Evolutionary conservation across 2,888 invertebrate species (phyloP), one percentile per base, ranked within the genome.

Genomic region (Anaspis maculata): DNA sequence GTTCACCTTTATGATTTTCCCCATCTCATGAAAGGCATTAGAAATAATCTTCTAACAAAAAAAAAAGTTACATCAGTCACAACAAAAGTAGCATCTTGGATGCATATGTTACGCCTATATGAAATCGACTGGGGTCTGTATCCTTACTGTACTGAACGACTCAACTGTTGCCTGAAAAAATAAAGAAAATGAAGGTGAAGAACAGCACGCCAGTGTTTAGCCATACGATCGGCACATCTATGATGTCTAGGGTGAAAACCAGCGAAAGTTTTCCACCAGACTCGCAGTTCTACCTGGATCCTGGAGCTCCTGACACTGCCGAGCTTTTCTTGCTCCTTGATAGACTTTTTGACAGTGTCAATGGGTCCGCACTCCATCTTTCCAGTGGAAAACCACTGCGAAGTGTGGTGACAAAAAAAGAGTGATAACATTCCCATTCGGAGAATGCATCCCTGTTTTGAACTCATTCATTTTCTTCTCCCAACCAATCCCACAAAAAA

Each of bases 1-100:
- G 32, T 48, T 12, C 43, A 44, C 28, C 33, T 48, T 15, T 48
- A 28, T 40, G 47, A 48, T 38, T 23, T 26, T 22, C 44, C 43
- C 12, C 46, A 48, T 29, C 25, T 45, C 14, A 13, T 46, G 7
- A 48, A 49, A 35, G 28, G 40, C 6, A 25, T 50, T 5, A 4
- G 47, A 16, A 51, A 49, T 23, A 30, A 32, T 15, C 15, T 46
- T 5, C 12, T 49, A 12, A 31, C n/a, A 31, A n/a, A n/a, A n/a
- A n/a, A n/a, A n/a, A n/a, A n/a, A n/a, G n/a, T n/a, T n/a, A n/a
- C n/a, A n/a, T n/a, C n/a, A n/a, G n/a, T n/a, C n/a, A n/a, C n/a
- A n/a, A n/a, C n/a, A n/a, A n/a, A n/a, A n/a, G n/a, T 19, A 19
- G 19, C 19, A 19, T 19, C 19, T 5, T 19, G 19, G 19, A 19